A percentile compares a stretch with the other conserved stretches of the same genome.
phyloP scores from a whole-genome alignment of 2,113 vertebrate species.

The Calyptomena viridis region DNA sequence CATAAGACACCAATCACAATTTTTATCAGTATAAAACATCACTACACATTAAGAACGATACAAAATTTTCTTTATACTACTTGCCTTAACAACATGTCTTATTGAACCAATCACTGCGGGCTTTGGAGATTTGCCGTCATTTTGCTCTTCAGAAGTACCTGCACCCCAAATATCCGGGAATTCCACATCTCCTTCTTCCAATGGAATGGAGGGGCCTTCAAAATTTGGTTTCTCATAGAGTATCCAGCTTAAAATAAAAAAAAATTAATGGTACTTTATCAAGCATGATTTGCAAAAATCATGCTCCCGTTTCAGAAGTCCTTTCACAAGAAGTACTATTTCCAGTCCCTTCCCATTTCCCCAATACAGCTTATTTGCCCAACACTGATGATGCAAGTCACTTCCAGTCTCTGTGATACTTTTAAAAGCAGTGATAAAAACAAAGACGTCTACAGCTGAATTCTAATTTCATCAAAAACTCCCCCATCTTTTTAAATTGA shows the following conservation, averaged over 20 bases:
- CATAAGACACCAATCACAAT: not conserved
- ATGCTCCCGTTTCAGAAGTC: not conserved
- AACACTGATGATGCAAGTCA: not conserved
- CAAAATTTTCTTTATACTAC: not conserved
- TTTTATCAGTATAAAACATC: not conserved
- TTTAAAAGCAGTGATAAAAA: not conserved
- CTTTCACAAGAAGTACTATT: not conserved
- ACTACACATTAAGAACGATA: not conserved
- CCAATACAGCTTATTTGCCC: not conserved
- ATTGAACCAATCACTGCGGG: constrained; percentile 89
- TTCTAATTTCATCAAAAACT: not conserved
- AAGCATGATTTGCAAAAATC: not conserved
- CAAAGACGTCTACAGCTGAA: not conserved
- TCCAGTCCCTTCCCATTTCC: not conserved
- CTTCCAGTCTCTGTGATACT: not conserved
- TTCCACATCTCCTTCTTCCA: constrained; percentile 91
- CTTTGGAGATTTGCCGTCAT: constrained; percentile 54
- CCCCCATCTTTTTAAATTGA: not conserved
- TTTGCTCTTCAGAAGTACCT: constrained; percentile 62
- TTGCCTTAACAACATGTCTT: constrained; percentile 87
- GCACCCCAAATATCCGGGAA: constrained; percentile 85
- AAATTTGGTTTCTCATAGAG: constrained; percentile 93
- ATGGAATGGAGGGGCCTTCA: constrained; percentile 84
- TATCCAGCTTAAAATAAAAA: constrained; percentile 84
- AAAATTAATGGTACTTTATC: not conserved